phyloP scores from a whole-genome alignment of 2,797 vertebrate species.

The Chloroceryle amazona region DNA sequence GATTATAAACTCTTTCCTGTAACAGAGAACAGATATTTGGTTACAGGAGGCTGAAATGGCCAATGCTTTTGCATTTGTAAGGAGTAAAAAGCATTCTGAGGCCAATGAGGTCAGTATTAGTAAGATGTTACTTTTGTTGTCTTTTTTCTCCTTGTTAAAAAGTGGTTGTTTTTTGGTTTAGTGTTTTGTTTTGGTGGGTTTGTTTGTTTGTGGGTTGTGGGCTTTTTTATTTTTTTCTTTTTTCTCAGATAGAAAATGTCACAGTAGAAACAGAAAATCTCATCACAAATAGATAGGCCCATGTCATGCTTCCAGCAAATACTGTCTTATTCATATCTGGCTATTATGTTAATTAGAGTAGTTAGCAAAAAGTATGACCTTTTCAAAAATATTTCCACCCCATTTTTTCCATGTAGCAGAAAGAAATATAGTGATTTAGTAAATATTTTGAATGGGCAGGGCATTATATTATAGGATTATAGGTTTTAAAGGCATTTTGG shows the following conservation, averaged over 20 bases:
- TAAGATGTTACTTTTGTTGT: neutral
- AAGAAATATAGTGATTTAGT: slow-evolving; percentile 25
- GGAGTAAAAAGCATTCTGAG: neutral
- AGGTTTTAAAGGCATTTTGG: slow-evolving; percentile 22
- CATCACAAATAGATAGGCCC: neutral
- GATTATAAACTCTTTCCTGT: neutral
- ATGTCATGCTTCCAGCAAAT: slow-evolving; percentile 34
- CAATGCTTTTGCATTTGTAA: neutral
- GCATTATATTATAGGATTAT: neutral
- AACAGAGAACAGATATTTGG: neutral
- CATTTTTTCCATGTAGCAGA: slow-evolving; percentile 4
- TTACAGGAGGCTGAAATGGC: neutral
- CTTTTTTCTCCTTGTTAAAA: neutral
- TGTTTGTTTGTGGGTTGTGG: neutral
- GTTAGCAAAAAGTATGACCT: slow-evolving; percentile 8
- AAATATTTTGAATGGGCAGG: neutral
- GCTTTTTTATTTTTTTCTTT: neutral
- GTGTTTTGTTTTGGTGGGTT: no score
- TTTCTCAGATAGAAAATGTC: slow-evolving; percentile 9
- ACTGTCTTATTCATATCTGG: neutral
- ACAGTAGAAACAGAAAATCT: neutral
- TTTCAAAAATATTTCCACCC: slow-evolving; percentile 12
- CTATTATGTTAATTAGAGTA: slow-evolving; percentile 27
- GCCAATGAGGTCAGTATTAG: neutral
- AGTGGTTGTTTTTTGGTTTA: neutral